phyloP scores from a whole-genome alignment of 2,888 invertebrate genomes.

The Microchrysa polita region DNA sequence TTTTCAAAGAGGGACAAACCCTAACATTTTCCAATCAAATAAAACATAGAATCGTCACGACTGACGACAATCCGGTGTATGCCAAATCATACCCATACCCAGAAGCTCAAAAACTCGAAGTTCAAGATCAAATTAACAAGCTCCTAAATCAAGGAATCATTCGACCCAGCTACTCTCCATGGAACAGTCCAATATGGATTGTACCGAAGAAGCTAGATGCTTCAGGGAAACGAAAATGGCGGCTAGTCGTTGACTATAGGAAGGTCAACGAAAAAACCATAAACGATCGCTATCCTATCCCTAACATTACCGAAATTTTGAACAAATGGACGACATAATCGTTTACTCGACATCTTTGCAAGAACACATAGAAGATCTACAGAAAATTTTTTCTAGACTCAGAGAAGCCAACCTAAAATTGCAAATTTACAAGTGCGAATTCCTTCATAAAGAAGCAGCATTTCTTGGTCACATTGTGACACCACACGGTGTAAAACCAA shows the following conservation, averaged over 20 bases:
- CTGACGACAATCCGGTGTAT: neutral
- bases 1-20: no score
- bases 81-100: slow-evolving; percentile 18
- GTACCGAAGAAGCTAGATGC: slow-evolving; percentile 35
- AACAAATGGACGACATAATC: slow-evolving; percentile 55
- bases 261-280: slow-evolving; percentile 59
- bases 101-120: slow-evolving; percentile 37
- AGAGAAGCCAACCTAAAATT: neutral
- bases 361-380: neutral
- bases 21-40: slow-evolving; percentile 49
- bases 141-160: slow-evolving; percentile 51
- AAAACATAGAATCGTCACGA: slow-evolving; percentile 50
- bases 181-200: slow-evolving; percentile 48
- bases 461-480: slow-evolving; percentile 58
- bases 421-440: slow-evolving; percentile 48
- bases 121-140: slow-evolving; percentile 39
- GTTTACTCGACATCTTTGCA: slow-evolving; percentile 34
- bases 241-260: slow-evolving; percentile 58
- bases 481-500: slow-evolving; percentile 56
- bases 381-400: neutral
- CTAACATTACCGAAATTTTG: slow-evolving; percentile 58
- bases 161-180: slow-evolving; percentile 48
- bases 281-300: slow-evolving; percentile 56
- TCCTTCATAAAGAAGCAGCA: slow-evolving; percentile 53
- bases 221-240: slow-evolving; percentile 54